Base-by-base conservation (phyloP, 1,140 invertebrate genomes). In the Oscheius sp. region DNA sequence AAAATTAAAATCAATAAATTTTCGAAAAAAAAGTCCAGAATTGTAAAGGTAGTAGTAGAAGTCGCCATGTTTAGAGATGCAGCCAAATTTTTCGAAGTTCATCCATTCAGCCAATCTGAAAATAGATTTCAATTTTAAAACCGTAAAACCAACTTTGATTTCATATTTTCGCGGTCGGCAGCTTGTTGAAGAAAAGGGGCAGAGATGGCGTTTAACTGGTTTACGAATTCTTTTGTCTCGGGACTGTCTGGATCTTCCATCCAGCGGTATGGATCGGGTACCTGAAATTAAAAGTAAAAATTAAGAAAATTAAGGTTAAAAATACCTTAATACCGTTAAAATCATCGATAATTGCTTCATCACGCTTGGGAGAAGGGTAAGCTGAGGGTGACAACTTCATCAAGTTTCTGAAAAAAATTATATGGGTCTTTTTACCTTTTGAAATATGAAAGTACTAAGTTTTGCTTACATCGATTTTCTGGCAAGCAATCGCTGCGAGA, bases 21-120 rank as follows among this genome's bases (percentile, higher is more conserved):
- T 42, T 42, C n/a, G n/a, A 10, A 42, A n/a, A 13, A 58, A 18
- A n/a, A 45, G 34, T 28, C 1, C 29, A 45, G 23, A 64, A 85
- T 99, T 99, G 86, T 91, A 91, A 77, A 90, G 92, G 86, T 93
- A 95, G 85, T 93, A 98, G 85, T 95, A 98, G 84, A 90, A 89
- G 69, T 90, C 87, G 15, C 94, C 94, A 81, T 91, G 88, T 81
- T 89, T 90, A n/a, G n/a, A n/a, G n/a, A n/a, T n/a, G n/a, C n/a
- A n/a, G n/a, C n/a, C n/a, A n/a, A n/a, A n/a, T n/a, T n/a, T n/a
- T n/a, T n/a, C n/a, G n/a, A n/a, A n/a, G n/a, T n/a, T n/a, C n/a
- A n/a, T n/a, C n/a, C n/a, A 76, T 88, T 89, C 0, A 94, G 94
- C 79, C 91, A 92, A 0, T 91, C 91, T 86, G 91, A 96, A 42